These are phyloP conservation scores for Spondyliosoma cantharus DNA, from an alignment of 2,797 vertebrate species.

Conservation along the genomic window DNA sequence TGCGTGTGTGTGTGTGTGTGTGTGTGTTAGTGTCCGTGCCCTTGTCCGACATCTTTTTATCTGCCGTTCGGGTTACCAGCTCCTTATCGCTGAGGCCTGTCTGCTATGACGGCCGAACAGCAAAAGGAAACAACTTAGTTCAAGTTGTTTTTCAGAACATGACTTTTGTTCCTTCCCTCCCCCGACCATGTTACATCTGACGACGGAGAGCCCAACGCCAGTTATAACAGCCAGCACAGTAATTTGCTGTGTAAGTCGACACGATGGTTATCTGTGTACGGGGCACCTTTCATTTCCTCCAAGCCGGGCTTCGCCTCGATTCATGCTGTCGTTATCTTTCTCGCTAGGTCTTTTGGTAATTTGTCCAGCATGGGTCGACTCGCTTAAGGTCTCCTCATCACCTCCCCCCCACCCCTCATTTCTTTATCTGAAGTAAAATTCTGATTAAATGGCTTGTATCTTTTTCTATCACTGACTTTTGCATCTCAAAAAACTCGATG, in stretches of 20 bases:
- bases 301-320: constrained; percentile 63
- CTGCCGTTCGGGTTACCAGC: constrained; percentile 79
- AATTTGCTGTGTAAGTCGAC: constrained; percentile 81
- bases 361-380: constrained; percentile 75
- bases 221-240: constrained; percentile 80
- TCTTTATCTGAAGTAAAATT: constrained; percentile 63
- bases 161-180: constrained; percentile 80
- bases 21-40: constrained; percentile 19
- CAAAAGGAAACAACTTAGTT: constrained; percentile 82
- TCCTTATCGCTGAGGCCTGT: constrained; percentile 85
- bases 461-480: constrained; percentile 54
- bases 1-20: constrained; percentile 16
- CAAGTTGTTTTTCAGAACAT: constrained; percentile 80
- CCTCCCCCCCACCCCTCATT: constrained; percentile 54
- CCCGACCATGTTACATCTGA: constrained; percentile 73
- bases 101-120: constrained; percentile 50
- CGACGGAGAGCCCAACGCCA: constrained; percentile 68
- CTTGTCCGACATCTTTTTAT: constrained; percentile 72
- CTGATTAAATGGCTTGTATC: constrained; percentile 65
- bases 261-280: constrained; percentile 75
- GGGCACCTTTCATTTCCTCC: constrained; percentile 78
- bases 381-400: constrained; percentile 69
- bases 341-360: constrained; percentile 76
- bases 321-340: constrained; percentile 77
- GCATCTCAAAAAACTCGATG: constrained; percentile 28